Conservation (phyloP, 92 coral and sea anemone species). For the Parazoanthus swiftii region DNA sequence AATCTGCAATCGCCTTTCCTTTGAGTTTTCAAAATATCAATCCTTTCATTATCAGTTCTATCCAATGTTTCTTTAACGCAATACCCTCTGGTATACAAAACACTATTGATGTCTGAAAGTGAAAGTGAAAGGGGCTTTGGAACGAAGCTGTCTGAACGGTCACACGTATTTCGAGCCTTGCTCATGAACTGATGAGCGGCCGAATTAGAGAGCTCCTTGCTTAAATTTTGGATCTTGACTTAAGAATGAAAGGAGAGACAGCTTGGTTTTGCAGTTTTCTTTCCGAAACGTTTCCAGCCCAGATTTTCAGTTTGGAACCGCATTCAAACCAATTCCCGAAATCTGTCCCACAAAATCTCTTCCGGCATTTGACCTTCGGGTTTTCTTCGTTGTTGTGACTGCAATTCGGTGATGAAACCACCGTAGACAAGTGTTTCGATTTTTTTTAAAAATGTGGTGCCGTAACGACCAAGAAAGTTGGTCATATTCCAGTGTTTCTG, state of each 20-base stretch:
- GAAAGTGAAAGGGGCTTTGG: background rate
- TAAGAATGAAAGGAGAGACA: conserved; percentile 2
- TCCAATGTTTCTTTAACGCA: conserved; percentile 6
- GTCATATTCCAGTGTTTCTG: too few relatives aligned
- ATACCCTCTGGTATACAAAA: background rate
- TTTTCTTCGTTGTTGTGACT: too few relatives aligned
- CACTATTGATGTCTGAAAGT: background rate
- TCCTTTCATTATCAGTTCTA: conserved; percentile 11
- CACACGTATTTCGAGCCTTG: background rate
- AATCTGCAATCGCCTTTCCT: conserved; percentile 40
- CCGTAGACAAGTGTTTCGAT: too few relatives aligned
- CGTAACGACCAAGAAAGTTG: too few relatives aligned
- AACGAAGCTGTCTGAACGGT: conserved; percentile 7
- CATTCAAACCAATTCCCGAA: background rate
- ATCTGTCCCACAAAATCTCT: conserved; percentile 15
- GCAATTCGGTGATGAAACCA: too few relatives aligned
- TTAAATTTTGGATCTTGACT: background rate
- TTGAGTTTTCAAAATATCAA: conserved; percentile 26
- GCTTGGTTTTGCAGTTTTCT: conserved; percentile 2
- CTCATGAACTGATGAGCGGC: background rate
- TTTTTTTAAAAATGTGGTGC: too few relatives aligned
- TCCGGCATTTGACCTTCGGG: conserved; percentile 11
- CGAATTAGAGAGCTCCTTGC: background rate
- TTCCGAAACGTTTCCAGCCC: conserved; percentile 21
- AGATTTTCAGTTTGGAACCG: conserved; percentile 14